Base-by-base conservation (phyloP, 1,140 invertebrate genomes). In the Bathynomus jamesi region DNA sequence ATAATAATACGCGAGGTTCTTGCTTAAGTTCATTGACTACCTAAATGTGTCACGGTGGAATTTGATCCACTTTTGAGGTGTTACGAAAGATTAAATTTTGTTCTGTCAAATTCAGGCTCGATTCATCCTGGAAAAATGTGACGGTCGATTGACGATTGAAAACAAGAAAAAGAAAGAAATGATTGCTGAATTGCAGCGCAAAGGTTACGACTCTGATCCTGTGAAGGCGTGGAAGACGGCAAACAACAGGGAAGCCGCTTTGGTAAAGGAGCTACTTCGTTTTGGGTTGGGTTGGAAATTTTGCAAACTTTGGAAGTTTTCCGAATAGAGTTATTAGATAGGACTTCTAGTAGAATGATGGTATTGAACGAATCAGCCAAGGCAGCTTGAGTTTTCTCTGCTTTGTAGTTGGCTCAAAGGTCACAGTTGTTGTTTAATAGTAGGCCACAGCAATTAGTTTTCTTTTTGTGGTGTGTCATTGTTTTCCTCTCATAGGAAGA, bases 41-140 rank as follows among this genome's bases (percentile, higher is more conserved):
- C n/a, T n/a, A n/a, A n/a, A n/a, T n/a, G n/a, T n/a, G n/a, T n/a
- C n/a, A n/a, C n/a, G n/a, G n/a, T n/a, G n/a, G n/a, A n/a, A n/a
- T n/a, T n/a, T n/a, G n/a, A n/a, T n/a, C n/a, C n/a, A n/a, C n/a
- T n/a, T n/a, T n/a, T n/a, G n/a, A n/a, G n/a, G n/a, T n/a, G n/a
- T n/a, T n/a, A n/a, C n/a, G n/a, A n/a, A n/a, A n/a, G n/a, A n/a
- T 73, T 77, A 72, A 79, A 85, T n/a, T n/a, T n/a, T n/a, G n/a
- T n/a, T n/a, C n/a, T n/a, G n/a, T n/a, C n/a, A n/a, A n/a, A n/a
- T n/a, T n/a, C n/a, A n/a, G 74, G 76, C 65, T 66, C 81, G 84
- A 62, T 99, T 99, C 82, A 99, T 99, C 76, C 78, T 95, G 21
- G 96, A 99, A 81, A 99, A 99, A 80, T 99, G 96, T 80, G 92